phyloP scores from a whole-genome alignment of 2,797 vertebrate genomes.

The Microchirus variegatus region DNA sequence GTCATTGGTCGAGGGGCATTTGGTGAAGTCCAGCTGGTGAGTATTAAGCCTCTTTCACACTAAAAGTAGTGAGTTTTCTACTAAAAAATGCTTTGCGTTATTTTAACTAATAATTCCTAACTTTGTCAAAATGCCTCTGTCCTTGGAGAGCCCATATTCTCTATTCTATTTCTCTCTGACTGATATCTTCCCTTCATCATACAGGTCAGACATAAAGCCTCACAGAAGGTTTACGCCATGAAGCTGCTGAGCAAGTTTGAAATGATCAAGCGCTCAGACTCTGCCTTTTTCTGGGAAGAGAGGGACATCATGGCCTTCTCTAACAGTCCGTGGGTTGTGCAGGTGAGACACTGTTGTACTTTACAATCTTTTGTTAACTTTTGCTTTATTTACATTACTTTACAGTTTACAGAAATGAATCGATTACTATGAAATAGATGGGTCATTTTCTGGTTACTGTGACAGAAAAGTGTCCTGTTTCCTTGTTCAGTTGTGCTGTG shows the following conservation, averaged over 20 bases:
- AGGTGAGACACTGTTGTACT: constrained; percentile 80
- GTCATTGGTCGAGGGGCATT: constrained; percentile 99
- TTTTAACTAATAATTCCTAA: too few relatives aligned
- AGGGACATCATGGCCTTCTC: constrained; percentile 99
- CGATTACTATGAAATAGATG: background rate
- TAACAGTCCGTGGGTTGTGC: constrained; percentile 98
- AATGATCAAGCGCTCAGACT: constrained; percentile 99
- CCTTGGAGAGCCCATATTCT: too few relatives aligned
- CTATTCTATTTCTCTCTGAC: too few relatives aligned
- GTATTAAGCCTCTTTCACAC: constrained; percentile 8
- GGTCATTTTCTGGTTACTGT: background rate
- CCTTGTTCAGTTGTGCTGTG: constrained; percentile 89
- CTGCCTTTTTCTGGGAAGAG: constrained; percentile 99
- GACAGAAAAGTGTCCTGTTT: background rate
- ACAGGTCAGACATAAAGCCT: constrained; percentile 95
- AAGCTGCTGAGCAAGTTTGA: constrained; percentile 99
- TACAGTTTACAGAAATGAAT: background rate
- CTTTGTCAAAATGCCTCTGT: too few relatives aligned
- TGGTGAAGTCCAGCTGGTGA: constrained; percentile 98
- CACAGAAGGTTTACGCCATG: constrained; percentile 98
- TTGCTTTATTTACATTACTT: background rate
- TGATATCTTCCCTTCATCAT: background rate
- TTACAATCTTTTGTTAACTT: background rate
- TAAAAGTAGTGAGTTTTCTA: too few relatives aligned
- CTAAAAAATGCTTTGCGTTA: too few relatives aligned